Percentiles rank a stretch among this genome's conserved stretches.
Evolutionary conservation across 2,113 vertebrate genomes (phyloP).

Genomic region (Boulengeromyrus knoepffleri): DNA sequence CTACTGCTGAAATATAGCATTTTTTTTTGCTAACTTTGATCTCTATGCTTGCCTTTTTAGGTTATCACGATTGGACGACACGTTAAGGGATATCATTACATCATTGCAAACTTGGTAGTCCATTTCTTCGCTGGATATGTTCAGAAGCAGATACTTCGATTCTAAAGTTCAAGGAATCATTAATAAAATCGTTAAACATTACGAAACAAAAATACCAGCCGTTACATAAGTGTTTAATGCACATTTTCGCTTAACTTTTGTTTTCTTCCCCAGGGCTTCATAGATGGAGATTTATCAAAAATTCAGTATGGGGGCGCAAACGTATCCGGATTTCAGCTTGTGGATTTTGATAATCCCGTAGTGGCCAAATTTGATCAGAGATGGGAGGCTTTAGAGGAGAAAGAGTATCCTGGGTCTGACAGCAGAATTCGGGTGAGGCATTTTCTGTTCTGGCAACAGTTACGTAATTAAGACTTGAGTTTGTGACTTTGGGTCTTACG

Average conservation of each 20-base stretch:
- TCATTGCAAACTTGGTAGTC: conserved; percentile 88
- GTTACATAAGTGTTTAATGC: neutral
- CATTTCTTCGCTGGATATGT: conserved; percentile 39
- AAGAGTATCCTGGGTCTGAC: conserved; percentile 92
- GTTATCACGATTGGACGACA: conserved; percentile 95
- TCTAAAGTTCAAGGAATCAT: neutral
- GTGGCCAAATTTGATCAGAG: conserved; percentile 92
- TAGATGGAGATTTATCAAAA: conserved; percentile 90
- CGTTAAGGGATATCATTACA: conserved; percentile 95
- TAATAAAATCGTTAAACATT: neutral
- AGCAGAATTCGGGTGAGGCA: conserved; percentile 75
- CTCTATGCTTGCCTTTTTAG: conserved; percentile 46
- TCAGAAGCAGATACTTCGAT: neutral
- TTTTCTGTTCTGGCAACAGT: neutral
- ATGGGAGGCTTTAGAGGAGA: conserved; percentile 92
- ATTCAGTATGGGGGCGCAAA: conserved; percentile 97
- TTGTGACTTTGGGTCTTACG: neutral
- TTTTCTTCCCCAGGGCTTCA: conserved; percentile 70
- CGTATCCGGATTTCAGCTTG: conserved; percentile 94
- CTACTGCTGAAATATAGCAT: neutral
- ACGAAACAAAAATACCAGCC: neutral
- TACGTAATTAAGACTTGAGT: neutral
- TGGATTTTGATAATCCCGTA: conserved; percentile 89
- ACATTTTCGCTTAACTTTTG: neutral
- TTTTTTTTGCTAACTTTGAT: neutral